phyloP scores from a whole-genome alignment of 2,797 vertebrate genomes.

The Gallinago stenura region DNA sequence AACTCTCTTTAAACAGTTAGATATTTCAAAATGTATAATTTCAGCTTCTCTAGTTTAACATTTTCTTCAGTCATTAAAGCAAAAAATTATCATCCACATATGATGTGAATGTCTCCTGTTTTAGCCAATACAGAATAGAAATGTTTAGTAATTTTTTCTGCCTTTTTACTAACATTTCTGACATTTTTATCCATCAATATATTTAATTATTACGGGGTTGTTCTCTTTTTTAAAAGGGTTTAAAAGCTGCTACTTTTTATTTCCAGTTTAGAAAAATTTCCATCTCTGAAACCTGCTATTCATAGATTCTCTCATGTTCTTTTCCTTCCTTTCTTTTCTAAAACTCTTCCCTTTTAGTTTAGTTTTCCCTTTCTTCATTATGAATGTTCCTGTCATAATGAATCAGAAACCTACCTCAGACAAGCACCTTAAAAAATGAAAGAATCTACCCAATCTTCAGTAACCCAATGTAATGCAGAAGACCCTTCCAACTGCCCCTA shows the following conservation, averaged over 20 bases:
- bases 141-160: neutral
- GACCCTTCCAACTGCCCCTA: neutral
- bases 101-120: neutral
- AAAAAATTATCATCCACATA: neutral
- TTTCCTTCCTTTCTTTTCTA: neutral
- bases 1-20: neutral
- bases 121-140: neutral
- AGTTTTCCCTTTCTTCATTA: neutral
- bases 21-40: neutral
- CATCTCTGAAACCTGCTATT: neutral
- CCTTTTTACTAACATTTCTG: neutral
- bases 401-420: neutral
- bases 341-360: neutral
- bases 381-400: neutral
- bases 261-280: neutral
- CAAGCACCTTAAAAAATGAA: neutral
- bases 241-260: neutral
- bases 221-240: neutral
- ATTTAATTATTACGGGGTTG: neutral
- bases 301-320: neutral
- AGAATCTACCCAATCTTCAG: neutral
- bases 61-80: neutral
- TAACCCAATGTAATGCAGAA: neutral
- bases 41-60: neutral
- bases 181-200: neutral